Evolutionary conservation across 1,140 invertebrate genomes (phyloP).

Genomic region (Liolophura sinensis): DNA sequence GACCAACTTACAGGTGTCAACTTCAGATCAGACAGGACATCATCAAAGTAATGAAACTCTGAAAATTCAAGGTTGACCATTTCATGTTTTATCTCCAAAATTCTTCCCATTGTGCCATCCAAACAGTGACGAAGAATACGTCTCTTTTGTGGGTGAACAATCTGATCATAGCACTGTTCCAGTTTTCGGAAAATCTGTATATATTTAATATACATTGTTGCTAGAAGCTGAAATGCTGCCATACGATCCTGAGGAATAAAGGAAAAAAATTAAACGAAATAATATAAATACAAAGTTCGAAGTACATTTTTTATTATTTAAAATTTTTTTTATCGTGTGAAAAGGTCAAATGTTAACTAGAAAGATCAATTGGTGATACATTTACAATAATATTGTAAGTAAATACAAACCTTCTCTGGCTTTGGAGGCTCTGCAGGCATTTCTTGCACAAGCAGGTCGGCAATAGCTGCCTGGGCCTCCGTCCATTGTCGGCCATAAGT

Average conservation of each 20-base stretch:
- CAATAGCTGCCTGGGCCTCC: constrained; percentile 54
- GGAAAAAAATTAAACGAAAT: neutral
- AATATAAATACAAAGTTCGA: no score
- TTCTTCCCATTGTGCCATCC: constrained; percentile 77
- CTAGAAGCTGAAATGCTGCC: constrained; percentile 57
- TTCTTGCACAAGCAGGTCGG: constrained; percentile 56
- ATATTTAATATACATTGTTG: constrained; percentile 74
- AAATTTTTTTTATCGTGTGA: neutral
- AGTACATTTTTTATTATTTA: neutral
- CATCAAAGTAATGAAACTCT: constrained; percentile 85
- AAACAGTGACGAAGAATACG: constrained; percentile 76
- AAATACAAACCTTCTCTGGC: constrained; percentile 54
- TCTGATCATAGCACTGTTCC: constrained; percentile 84
- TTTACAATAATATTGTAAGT: neutral
- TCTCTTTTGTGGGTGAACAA: constrained; percentile 91
- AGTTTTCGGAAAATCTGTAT: constrained; percentile 76
- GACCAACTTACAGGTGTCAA: constrained; percentile 65
- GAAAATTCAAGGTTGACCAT: constrained; percentile 83
- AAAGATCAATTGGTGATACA: neutral
- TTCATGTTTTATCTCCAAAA: constrained; percentile 71
- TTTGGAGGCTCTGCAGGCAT: constrained; percentile 53
- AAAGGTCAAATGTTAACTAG: neutral
- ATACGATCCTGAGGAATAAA: constrained; percentile 48
- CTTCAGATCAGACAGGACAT: constrained; percentile 68
- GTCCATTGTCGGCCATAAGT: constrained; percentile 59